A percentile compares a stretch with the other conserved stretches of the same genome.
Evolutionary conservation across 2,113 vertebrate genomes (phyloP).

Genomic region (Trochalopteron elliotii): DNA sequence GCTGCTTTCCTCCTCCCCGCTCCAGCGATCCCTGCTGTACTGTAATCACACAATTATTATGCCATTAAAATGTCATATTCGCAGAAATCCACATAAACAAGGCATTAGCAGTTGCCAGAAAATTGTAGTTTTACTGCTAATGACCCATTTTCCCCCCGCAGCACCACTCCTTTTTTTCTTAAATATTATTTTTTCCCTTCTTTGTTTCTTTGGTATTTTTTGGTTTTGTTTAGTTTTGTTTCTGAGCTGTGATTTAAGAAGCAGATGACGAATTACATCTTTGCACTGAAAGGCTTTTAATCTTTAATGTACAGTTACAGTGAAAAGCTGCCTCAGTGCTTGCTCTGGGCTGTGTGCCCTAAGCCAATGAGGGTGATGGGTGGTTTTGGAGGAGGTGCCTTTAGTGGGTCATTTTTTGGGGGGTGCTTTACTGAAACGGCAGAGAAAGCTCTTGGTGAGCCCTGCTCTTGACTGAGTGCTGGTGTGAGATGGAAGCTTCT

Average conservation of each 20-base stretch:
- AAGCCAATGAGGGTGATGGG: background rate
- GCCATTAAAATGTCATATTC: constrained; percentile 81
- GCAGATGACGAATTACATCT: constrained; percentile 7
- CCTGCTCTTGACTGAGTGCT: background rate
- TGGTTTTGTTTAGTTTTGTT: background rate
- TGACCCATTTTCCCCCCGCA: constrained; percentile 37
- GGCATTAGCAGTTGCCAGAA: constrained; percentile 74
- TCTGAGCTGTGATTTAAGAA: constrained; percentile 39
- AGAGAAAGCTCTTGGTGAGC: background rate
- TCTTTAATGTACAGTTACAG: background rate
- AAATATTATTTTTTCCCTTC: background rate
- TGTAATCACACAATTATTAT: constrained; percentile 80
- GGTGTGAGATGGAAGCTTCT: background rate
- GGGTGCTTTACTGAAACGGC: background rate
- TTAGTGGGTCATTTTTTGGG: background rate
- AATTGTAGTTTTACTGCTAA: constrained; percentile 78
- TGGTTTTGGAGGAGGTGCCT: background rate
- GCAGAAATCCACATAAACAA: constrained; percentile 78
- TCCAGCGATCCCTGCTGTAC: constrained; percentile 53
- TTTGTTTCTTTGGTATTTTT: background rate
- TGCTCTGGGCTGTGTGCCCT: background rate
- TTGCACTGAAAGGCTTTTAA: constrained; percentile 15
- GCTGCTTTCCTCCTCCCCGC: constrained; percentile 37
- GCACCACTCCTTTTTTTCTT: background rate
- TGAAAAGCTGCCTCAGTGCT: background rate